Percentiles rank a stretch among this genome's conserved stretches.
Evolutionary conservation across 2,888 invertebrate species (phyloP).

Genomic region (Podabrus alpinus): DNA sequence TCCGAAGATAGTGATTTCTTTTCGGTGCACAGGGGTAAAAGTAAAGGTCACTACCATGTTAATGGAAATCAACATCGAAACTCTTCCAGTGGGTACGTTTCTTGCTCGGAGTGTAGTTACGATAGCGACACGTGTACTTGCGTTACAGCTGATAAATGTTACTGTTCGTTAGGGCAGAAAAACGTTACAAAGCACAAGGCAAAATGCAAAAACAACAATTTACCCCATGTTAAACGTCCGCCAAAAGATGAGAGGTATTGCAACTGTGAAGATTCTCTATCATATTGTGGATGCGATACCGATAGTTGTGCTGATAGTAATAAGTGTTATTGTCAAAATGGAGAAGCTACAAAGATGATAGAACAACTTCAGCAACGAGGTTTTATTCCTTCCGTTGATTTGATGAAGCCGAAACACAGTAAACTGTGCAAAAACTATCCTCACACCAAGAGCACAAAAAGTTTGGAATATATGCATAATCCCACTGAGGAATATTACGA

Average conservation of each 20-base stretch:
- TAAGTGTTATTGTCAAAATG: conserved; percentile 79
- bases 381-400: conserved; percentile 52
- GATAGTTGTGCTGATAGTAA: conserved; percentile 87
- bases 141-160: conserved; percentile 78
- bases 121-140: conserved; percentile 84
- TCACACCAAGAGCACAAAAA: conserved; percentile 53
- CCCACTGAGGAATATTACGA: conserved; percentile 59
- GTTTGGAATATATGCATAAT: conserved; percentile 61
- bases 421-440: conserved; percentile 51
- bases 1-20: conserved; percentile 58
- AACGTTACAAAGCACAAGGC: conserved; percentile 44
- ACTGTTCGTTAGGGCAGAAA: conserved; percentile 74
- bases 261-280: conserved; percentile 56
- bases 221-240: conserved; percentile 58
- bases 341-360: conserved; percentile 49
- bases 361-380: conserved; percentile 59
- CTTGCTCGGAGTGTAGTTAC: conserved; percentile 85
- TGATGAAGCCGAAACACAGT: conserved; percentile 38
- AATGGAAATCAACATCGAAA: conserved; percentile 46
- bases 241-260: conserved; percentile 68
- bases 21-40: conserved; percentile 48
- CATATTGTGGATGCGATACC: conserved; percentile 79
- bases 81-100: conserved; percentile 72
- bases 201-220: conserved; percentile 29
- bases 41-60: conserved; percentile 46